Evolutionary conservation across 1,140 invertebrate species (phyloP).

Genomic region (Stratiolaelaps scimitus): DNA sequence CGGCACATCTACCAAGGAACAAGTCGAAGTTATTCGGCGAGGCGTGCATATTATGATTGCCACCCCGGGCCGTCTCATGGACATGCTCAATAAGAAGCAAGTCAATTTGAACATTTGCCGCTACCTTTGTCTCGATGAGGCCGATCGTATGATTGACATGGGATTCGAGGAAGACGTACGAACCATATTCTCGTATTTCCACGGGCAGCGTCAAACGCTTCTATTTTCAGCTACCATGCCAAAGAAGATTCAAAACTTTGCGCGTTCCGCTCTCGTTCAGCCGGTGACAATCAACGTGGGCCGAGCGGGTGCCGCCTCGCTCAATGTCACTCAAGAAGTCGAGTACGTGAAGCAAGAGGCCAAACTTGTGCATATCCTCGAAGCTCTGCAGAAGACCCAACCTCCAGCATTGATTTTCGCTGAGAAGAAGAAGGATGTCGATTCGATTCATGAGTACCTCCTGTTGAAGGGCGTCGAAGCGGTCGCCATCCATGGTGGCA

Average conservation of each 20-base stretch:
- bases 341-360: slow-evolving; percentile 97
- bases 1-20: slow-evolving; percentile 80
- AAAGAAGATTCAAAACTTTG: slow-evolving; percentile 98
- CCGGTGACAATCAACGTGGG: slow-evolving; percentile 99
- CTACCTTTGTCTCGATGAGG: slow-evolving; percentile 96
- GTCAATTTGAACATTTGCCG: slow-evolving; percentile 76
- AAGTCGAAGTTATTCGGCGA: slow-evolving; percentile 75
- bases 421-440: slow-evolving; percentile 98
- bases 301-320: slow-evolving; percentile 88
- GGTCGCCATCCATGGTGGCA: slow-evolving; percentile 95
- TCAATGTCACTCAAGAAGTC: slow-evolving; percentile 91
- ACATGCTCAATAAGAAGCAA: slow-evolving; percentile 97
- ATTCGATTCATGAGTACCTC: slow-evolving; percentile 95
- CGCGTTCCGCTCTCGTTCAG: slow-evolving; percentile 83
- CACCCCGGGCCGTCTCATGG: slow-evolving; percentile 92
- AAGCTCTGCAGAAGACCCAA: slow-evolving; percentile 87
- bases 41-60: slow-evolving; percentile 98
- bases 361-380: slow-evolving; percentile 83
- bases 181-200: slow-evolving; percentile 98
- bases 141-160: slow-evolving; percentile 99
- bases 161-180: slow-evolving; percentile 98
- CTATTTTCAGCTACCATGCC: slow-evolving; percentile 99
- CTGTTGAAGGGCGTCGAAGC: slow-evolving; percentile 84
- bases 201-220: slow-evolving; percentile 89
- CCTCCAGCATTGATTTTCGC: slow-evolving; percentile 95